Base-by-base conservation (phyloP, 2,797 vertebrate species). In the Melanogrammus aeglefinus region DNA sequence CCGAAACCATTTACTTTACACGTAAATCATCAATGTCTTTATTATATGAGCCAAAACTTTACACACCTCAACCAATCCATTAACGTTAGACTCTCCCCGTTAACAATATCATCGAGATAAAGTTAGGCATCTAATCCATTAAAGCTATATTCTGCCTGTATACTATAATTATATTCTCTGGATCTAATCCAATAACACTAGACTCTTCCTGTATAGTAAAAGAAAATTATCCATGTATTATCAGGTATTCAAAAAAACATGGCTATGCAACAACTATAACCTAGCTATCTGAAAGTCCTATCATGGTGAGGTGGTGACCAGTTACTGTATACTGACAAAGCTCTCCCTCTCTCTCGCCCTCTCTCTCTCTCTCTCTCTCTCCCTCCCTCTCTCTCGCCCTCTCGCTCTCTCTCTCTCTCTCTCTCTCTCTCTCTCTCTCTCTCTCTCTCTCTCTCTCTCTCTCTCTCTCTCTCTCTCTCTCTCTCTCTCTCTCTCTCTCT, bases 1-100 rank as follows among this genome's bases (percentile, higher is more conserved):
- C 88, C 85, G 85, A 78, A 90, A 87, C 75, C 80, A 81, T 85
- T 86, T 74, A 83, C 77, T 87, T 87, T 81, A 81, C 84, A 77
- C 76, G 75, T 27, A 29, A 72, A 72, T 87, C 51, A 57, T 57
- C 51, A 7, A 57, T n/a, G 51, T n/a, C 51, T 57, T 57, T 57
- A 57, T 57, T 57, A 75, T 77, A 74, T 79, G 66, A 74, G 63
- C 73, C 47, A 75, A 83, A 78, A 79, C 78, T 85, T 86, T 83
- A 21, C 36, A 38, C 71, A 82, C 76, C 83, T 74, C 78, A 73
- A 77, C 44, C 51, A 70, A 76, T 84, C 75, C 74, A 80, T 80
- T 83, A 72, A 76, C 80, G 72, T 73, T 1, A 75, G 29, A 77
- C 8, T 7, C n/a, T 72, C 73, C 69, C 72, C 38, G 35, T 66